Percentiles rank a stretch among this genome's conserved stretches.
Evolutionary conservation across 2,797 vertebrate genomes (phyloP).

Genomic region (Manis crassicaudata): DNA sequence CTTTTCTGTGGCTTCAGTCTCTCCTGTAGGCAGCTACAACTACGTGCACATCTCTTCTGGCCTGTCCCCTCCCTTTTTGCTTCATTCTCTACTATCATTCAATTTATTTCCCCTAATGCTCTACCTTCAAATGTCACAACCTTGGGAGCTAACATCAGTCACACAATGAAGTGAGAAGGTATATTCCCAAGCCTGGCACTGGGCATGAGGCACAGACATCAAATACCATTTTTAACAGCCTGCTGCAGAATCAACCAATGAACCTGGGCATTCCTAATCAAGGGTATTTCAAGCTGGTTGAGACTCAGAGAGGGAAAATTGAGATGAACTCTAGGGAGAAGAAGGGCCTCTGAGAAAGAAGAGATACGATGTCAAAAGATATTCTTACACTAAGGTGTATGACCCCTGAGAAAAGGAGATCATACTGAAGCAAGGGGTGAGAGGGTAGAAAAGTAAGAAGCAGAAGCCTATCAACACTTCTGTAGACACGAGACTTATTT

Average conservation of each 20-base stretch:
- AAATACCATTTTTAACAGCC: neutral
- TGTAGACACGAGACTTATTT: neutral
- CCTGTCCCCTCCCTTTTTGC: neutral
- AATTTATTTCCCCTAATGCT: neutral
- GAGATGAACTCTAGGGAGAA: constrained; percentile 5
- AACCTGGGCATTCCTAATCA: neutral
- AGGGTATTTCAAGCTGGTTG: neutral
- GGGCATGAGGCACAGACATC: neutral
- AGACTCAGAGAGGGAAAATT: constrained; percentile 15
- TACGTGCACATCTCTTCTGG: neutral
- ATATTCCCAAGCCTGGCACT: neutral
- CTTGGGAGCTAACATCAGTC: neutral
- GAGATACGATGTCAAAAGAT: neutral
- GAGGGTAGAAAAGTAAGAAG: neutral
- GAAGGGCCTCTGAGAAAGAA: constrained; percentile 27
- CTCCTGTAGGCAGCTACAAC: neutral
- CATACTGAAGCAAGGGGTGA: neutral
- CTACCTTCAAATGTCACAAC: neutral
- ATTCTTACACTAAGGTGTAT: neutral
- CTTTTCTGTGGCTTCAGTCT: neutral
- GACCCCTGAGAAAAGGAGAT: neutral
- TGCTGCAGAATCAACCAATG: neutral
- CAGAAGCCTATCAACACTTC: neutral
- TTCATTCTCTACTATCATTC: neutral
- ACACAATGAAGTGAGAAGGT: neutral